Base-by-base conservation (phyloP, 2,797 vertebrate species). In the Hoplostethus mediterraneus region DNA sequence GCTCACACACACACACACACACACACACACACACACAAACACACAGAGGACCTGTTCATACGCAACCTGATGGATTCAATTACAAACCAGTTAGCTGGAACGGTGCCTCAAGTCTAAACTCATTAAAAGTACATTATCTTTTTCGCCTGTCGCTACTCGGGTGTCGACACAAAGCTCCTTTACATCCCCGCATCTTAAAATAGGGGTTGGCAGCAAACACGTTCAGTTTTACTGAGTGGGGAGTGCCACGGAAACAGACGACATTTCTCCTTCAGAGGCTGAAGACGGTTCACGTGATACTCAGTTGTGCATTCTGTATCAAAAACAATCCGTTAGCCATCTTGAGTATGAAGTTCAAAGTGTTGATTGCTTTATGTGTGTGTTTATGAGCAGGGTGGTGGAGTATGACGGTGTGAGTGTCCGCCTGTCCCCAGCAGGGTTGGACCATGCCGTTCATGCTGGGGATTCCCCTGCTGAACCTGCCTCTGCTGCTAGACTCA, bases 381-480 rank as follows among this genome's bases (percentile, higher is more conserved):
- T 33, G 33, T 33, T 4, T 33, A 33, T 33, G 33, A 33, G 33
- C 33, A 28, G 21, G 5, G 16, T 16, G 55, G 9, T 17, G 13
- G 30, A 3, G 16, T 21, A 13, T 30, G 48, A 44, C 8, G 28
- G 10, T 45, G 6, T 55, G 25, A 25, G 54, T 6, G 0, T 40
- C 8, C 30, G 58, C 16, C 21, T 67, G 56, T 51, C 14, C 16
- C 33, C 14, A 56, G 59, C 6, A 21, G 45, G 65, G 73, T 28
- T 38, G 73, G 40, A 28, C 67, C 59, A 69, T 75, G 51, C 64
- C 76, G 21, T 52, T 67, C 56, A 88, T 87, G 72, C 71, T 74
- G 71, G 79, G 81, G 76, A 88, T 82, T 87, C 82, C 68, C 69
- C 54, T 48, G 54, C 58, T 67, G 74, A 52, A 44, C 80, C 62